phyloP scores from a whole-genome alignment of 2,888 invertebrate genomes.

The Hypselothyrea guttata region DNA sequence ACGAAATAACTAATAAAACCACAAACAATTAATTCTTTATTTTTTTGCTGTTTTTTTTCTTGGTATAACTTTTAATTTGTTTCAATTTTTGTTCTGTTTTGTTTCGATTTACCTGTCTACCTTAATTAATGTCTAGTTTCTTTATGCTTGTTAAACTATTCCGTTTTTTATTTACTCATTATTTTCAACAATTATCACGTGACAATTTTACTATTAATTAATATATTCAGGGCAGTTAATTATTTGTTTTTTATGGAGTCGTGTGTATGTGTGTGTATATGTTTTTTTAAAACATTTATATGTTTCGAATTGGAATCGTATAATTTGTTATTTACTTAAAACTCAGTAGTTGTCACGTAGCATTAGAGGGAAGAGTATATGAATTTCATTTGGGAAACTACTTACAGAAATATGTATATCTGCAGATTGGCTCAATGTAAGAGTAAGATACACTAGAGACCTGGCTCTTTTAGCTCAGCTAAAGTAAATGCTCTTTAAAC shows the following conservation, averaged over 20 bases:
- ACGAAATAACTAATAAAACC: constrained; percentile 61
- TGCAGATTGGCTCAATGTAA: constrained; percentile 6
- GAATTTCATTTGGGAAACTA: constrained; percentile 50
- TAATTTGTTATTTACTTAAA: too few relatives aligned
- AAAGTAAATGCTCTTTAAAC: too few relatives aligned
- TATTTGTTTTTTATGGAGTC: constrained; percentile 23
- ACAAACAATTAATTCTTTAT: constrained; percentile 57
- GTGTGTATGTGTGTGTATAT: constrained; percentile 24
- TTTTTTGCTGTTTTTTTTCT: constrained; percentile 21
- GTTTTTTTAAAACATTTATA: constrained; percentile 70
- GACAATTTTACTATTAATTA: constrained; percentile 72
- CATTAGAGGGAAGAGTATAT: constrained; percentile 34
- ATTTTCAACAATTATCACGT: constrained; percentile 73
- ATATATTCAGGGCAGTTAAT: constrained; percentile 68
- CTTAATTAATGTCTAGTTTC: constrained; percentile 70
- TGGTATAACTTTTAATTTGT: neutral
- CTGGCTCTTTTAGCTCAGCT: too few relatives aligned
- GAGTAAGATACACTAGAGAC: neutral
- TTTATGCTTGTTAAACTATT: constrained; percentile 52
- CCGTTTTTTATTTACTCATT: constrained; percentile 23
- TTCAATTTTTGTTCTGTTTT: constrained; percentile 4
- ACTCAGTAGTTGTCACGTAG: constrained; percentile 63
- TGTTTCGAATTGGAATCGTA: constrained; percentile 53
- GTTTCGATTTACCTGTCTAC: constrained; percentile 53
- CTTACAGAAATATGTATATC: constrained; percentile 52